phyloP scores from a whole-genome alignment of 2,888 invertebrate species.

The Antheraea yamamai region DNA sequence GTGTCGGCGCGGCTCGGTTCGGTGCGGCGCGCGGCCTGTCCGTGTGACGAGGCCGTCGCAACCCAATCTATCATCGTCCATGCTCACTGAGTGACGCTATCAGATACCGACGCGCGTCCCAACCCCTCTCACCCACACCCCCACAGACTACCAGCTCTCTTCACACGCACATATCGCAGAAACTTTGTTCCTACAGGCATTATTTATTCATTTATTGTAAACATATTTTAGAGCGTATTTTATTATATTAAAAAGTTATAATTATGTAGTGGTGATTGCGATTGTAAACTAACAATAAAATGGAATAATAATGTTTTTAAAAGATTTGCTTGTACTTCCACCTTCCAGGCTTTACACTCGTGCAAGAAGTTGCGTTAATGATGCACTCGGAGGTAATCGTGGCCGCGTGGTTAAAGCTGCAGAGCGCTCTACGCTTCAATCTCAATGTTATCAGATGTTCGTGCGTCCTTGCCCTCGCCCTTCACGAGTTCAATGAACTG shows the following conservation, averaged over 20 bases:
- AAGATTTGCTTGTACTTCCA: background rate
- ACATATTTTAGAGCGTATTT: background rate
- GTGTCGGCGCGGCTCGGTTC: background rate
- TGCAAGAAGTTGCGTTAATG: background rate
- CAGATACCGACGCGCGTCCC: background rate
- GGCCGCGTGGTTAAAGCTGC: background rate
- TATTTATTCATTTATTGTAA: background rate
- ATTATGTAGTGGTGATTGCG: background rate
- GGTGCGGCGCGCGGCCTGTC: background rate
- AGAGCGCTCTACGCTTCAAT: background rate
- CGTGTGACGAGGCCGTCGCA: background rate
- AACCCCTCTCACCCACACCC: background rate
- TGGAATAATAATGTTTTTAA: background rate
- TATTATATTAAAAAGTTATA: background rate
- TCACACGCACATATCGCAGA: background rate
- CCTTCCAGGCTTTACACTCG: background rate
- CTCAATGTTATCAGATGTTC: background rate
- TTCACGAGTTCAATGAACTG: background rate
- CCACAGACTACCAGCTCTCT: background rate
- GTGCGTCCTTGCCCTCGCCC: slow-evolving; percentile 4
- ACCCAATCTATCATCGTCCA: slow-evolving; percentile 1
- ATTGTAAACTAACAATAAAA: background rate
- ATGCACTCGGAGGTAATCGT: background rate
- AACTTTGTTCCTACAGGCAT: background rate
- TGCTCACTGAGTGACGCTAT: background rate